Base-by-base conservation (phyloP, 2,888 invertebrate species). In the Masnerella sp. region DNA sequence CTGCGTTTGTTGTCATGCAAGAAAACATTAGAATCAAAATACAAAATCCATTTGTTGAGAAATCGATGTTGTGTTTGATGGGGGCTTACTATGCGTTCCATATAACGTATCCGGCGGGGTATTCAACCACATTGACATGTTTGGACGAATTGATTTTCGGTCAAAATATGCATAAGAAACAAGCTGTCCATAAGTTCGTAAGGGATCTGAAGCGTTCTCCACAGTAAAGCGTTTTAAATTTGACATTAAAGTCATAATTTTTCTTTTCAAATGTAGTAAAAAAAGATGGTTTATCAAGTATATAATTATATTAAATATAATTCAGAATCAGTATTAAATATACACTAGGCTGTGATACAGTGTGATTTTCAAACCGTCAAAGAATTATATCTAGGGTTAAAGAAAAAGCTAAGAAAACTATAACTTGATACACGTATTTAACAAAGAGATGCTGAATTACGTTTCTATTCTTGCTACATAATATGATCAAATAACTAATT, bases 101-200 rank as follows among this genome's bases (percentile, higher is more conserved):
- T n/a, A 22, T 36, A 11, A 38, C 36, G 5, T 52, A 52, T 22
- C 52, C 52, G 1, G 17, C n/a, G 1, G 52, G 25, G 7, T 52
- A 52, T 38, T 4, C 20, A 18, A 52, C 20, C 38, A 38, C 38
- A 12, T 22, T 52, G 8, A 25, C 25, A 4, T 25, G n/a, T 8
- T 8, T 52, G 1, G 52, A 38, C 2, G 15, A 38, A 12, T 36
- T 38, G 5, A 11, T 52, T 38, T 38, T 52, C 14, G 17, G 18
- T 12, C 11, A 36, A 32, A 7, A 18, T 38, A 12, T 5, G 5
- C 51, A 52, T 15, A 52, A 52, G 2, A 25, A 52, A 25, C 14
- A 18, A 34, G 52, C 52, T 15, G 25, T 52, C 25, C 25, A 22
- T 15, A 52, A 38, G 14, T 52, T 52, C 11, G 38, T 18, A n/a